Evolutionary conservation across 2,797 vertebrate species (phyloP).

Genomic region (Columba guinea): DNA sequence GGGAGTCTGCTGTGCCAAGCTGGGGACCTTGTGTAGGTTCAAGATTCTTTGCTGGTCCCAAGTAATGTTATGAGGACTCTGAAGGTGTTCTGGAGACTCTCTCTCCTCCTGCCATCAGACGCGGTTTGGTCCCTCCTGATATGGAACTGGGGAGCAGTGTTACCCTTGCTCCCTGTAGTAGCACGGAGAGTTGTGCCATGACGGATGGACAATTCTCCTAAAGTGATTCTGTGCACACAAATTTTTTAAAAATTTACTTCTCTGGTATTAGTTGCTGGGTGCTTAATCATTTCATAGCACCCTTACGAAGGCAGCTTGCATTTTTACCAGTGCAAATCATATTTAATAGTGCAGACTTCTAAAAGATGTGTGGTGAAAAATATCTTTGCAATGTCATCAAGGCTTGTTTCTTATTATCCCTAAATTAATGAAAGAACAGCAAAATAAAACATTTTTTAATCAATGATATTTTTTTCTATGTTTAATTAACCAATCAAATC

Average conservation of each 20-base stretch:
- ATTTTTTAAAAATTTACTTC: background rate
- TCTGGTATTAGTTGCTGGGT: background rate
- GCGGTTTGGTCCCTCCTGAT: background rate
- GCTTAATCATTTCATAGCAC: background rate
- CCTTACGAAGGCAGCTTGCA: background rate
- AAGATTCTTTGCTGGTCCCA: background rate
- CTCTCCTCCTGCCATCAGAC: background rate
- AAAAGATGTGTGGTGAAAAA: background rate
- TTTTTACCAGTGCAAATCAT: background rate
- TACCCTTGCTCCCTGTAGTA: background rate
- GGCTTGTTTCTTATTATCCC: background rate
- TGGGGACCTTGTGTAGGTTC: background rate
- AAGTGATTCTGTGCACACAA: fast-evolving
- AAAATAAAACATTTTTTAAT: background rate
- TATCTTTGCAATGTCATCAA: background rate
- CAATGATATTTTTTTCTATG: background rate
- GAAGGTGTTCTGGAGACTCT: background rate
- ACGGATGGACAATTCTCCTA: background rate
- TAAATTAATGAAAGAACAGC: background rate
- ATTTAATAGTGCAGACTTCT: background rate
- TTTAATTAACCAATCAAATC: background rate
- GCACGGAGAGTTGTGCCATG: background rate
- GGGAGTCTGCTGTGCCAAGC: background rate
- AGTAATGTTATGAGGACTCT: background rate
- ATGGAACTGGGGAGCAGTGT: fast-evolving